Evolutionary conservation across 2,888 invertebrate genomes (phyloP).

Genomic region (Onchidella celtica): DNA sequence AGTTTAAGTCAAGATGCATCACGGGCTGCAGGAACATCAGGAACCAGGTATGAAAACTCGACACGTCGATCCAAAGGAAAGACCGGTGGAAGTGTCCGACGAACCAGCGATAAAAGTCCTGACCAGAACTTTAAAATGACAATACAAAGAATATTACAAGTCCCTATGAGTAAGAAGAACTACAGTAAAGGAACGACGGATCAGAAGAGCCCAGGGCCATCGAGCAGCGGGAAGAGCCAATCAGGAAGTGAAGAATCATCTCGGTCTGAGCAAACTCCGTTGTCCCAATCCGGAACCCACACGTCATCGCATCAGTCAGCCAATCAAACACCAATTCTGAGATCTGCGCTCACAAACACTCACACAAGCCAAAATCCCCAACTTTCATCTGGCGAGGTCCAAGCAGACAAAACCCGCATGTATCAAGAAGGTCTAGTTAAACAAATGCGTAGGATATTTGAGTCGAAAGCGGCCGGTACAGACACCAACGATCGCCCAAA

Average conservation of each 20-base stretch:
- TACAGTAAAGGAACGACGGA: background rate
- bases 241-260: background rate
- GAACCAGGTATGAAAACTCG: background rate
- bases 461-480: slow-evolving; percentile 21
- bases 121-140: slow-evolving; percentile 23
- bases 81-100: background rate
- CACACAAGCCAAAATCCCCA: background rate
- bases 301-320: background rate
- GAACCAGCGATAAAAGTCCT: background rate
- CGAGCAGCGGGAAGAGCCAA: background rate
- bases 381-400: too few relatives aligned
- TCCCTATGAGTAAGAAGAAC: background rate
- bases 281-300: background rate
- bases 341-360: background rate
- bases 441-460: slow-evolving; percentile 33
- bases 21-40: background rate
- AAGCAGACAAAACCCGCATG: background rate
- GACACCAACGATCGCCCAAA: background rate
- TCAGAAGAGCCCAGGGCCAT: background rate
- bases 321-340: background rate
- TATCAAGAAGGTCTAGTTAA: slow-evolving; percentile 25
- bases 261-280: too few relatives aligned
- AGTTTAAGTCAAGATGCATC: background rate
- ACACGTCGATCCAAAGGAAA: background rate
- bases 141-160: slow-evolving; percentile 17